A percentile compares a stretch with the other conserved stretches of the same genome.
Evolutionary conservation across 2,797 vertebrate genomes (phyloP).

Genomic region (Notamacropus eugenii): DNA sequence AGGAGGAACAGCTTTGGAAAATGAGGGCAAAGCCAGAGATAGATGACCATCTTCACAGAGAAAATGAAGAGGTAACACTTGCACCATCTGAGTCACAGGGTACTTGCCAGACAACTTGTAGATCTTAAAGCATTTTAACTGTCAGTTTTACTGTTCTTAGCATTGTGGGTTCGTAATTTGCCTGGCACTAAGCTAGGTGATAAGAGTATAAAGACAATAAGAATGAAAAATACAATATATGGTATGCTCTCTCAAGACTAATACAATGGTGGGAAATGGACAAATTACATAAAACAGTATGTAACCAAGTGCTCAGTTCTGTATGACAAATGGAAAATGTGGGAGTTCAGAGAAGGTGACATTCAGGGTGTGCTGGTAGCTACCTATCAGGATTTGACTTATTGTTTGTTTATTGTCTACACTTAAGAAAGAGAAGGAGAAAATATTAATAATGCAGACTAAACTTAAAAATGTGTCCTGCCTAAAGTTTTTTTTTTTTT

Average conservation of each 20-base stretch:
- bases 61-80: not conserved
- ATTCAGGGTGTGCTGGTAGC: not conserved
- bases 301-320: not conserved
- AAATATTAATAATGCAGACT: not conserved
- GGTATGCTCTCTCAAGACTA: not conserved
- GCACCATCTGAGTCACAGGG: not conserved
- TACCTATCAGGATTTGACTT: no score
- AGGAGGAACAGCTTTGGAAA: no score
- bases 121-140: not conserved
- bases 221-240: not conserved
- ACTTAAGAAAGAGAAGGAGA: not conserved
- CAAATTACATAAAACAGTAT: not conserved
- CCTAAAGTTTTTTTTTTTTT: not conserved
- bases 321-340: not conserved
- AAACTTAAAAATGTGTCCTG: not conserved
- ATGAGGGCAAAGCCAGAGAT: no score
- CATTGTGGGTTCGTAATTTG: not conserved
- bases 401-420: no score
- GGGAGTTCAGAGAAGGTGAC: not conserved
- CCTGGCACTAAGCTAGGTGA: not conserved
- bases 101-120: not conserved
- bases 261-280: not conserved
- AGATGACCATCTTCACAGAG: not conserved
- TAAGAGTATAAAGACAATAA: not conserved
- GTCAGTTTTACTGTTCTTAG: no score